These are phyloP conservation scores for Bombus consobrinus DNA, from an alignment of 1,140 invertebrate genomes.

Conservation along the genomic window DNA sequence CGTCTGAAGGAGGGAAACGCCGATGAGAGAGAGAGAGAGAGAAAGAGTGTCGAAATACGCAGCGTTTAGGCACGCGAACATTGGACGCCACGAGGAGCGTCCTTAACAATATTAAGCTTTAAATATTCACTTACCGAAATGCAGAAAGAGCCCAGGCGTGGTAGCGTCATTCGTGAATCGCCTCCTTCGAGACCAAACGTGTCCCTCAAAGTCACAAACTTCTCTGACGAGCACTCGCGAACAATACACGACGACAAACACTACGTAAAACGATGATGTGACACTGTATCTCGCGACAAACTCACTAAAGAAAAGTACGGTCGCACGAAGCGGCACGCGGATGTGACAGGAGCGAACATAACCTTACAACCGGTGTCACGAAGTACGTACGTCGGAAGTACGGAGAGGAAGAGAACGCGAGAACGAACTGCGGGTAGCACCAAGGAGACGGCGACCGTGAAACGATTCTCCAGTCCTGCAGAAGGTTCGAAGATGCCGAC, in stretches of 20 bases:
- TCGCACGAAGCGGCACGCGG: slow-evolving; percentile 33
- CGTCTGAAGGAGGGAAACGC: neutral
- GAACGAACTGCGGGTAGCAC: neutral
- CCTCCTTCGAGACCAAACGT: neutral
- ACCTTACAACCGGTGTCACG: slow-evolving; percentile 24
- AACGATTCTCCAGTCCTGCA: neutral
- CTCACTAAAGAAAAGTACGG: slow-evolving; percentile 11
- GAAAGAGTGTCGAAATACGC: neutral
- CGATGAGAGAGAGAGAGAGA: neutral
- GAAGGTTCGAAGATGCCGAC: too few relatives aligned
- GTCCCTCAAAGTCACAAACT: neutral
- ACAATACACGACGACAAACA: neutral
- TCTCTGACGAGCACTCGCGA: neutral
- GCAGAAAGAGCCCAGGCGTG: slow-evolving; percentile 13
- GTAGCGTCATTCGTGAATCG: neutral
- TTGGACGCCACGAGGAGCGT: slow-evolving; percentile 4
- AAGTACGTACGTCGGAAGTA: neutral
- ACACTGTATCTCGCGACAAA: neutral
- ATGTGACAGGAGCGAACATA: slow-evolving; percentile 18
- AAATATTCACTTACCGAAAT: neutral
- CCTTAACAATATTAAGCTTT: neutral
- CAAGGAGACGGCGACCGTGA: neutral
- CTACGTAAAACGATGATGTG: too few relatives aligned
- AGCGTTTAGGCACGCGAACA: neutral
- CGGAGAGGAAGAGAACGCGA: neutral